Percentiles rank a stretch among this genome's conserved stretches.
phyloP scores from a whole-genome alignment of 2,797 vertebrate genomes.

The Arctocebus calabarensis region DNA sequence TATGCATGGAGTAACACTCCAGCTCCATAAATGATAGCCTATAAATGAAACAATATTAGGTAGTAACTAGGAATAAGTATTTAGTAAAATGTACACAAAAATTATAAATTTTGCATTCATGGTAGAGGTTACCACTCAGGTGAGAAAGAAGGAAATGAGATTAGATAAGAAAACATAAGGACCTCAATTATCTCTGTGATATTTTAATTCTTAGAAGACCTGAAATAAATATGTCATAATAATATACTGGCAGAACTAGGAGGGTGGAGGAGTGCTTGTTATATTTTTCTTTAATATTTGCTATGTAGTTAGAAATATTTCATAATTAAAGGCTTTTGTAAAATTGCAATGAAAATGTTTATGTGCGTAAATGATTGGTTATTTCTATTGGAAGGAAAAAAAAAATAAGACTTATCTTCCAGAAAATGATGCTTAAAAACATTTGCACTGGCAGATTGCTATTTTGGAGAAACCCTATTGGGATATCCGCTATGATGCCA shows the following conservation, averaged over 20 bases:
- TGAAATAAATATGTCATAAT: background rate
- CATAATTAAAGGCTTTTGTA: background rate
- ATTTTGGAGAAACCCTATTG: conserved; percentile 49
- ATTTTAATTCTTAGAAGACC: background rate
- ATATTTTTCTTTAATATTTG: background rate
- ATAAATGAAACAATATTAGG: background rate
- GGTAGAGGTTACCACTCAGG: background rate
- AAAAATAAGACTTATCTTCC: background rate
- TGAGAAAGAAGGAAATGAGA: background rate
- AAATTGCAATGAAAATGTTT: conserved; percentile 35
- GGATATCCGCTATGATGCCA: conserved; percentile 48
- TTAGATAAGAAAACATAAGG: background rate
- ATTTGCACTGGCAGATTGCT: conserved; percentile 70
- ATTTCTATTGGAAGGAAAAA: background rate
- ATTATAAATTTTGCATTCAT: background rate
- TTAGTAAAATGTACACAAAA: background rate
- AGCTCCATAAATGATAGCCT: background rate
- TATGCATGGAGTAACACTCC: background rate
- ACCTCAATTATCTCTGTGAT: background rate
- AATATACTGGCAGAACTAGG: background rate
- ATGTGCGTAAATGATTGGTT: background rate
- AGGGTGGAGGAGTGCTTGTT: background rate
- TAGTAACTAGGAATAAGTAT: background rate
- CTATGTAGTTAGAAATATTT: background rate
- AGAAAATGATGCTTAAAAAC: conserved; percentile 49